These are phyloP conservation scores for Ellobius talpinus DNA, from an alignment of 2,113 vertebrate genomes.

Conservation along the genomic window DNA sequence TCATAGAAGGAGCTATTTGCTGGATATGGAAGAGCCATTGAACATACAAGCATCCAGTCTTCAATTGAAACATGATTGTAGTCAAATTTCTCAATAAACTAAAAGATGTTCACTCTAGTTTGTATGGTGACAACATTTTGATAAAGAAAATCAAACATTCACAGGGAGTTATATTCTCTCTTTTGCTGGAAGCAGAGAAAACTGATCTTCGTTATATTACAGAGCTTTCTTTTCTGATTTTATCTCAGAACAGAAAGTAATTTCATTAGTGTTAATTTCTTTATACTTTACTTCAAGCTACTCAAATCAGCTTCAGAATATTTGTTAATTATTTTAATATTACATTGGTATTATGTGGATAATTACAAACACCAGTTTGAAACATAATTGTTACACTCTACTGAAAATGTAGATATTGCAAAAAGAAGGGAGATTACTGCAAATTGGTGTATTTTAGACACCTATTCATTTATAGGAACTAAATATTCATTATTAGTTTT, in stretches of 20 bases:
- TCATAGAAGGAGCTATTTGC: background rate
- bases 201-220: background rate
- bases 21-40: background rate
- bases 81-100: background rate
- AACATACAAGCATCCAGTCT: background rate
- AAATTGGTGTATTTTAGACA: background rate
- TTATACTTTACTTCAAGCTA: background rate
- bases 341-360: background rate
- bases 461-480: background rate
- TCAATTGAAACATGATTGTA: background rate
- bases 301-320: conserved; percentile 4
- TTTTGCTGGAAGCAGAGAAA: background rate
- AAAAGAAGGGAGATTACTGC: background rate
- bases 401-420: background rate
- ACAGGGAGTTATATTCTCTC: background rate
- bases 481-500: background rate
- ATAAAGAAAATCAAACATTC: background rate
- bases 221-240: background rate
- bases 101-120: background rate
- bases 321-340: background rate
- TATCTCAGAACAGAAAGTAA: background rate
- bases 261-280: conserved; percentile 21
- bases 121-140: background rate
- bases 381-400: background rate
- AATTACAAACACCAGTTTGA: conserved; percentile 7